Base-by-base conservation (phyloP, 2,113 vertebrate species). In the Psilopogon haemacephalus region DNA sequence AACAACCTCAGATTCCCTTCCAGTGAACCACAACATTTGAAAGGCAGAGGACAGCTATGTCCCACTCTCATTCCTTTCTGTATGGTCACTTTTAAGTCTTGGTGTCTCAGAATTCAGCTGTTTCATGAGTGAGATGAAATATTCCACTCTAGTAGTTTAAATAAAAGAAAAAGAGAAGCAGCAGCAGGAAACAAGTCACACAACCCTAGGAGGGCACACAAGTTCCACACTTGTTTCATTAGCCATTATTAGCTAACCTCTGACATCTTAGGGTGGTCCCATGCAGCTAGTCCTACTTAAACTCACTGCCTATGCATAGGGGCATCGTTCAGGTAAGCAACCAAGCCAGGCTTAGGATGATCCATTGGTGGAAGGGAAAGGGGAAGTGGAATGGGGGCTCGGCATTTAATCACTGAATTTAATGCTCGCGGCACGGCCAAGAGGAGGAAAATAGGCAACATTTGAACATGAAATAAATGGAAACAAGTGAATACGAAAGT, bases 401-500 rank as follows among this genome's bases (percentile, higher is more conserved):
- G 94, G 93, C 93, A 91, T 89, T 84, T 85, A 80, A 91, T 88
- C 78, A 11, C 82, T 68, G 94, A 85, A 62, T 88, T 95, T 85
- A 96, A 91, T 94, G 93, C 82, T 94, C 93, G 85, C 91, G 94
- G 91, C 93, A 94, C 94, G 89, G 68, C 78, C 48, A 11, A 94
- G 56, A 90, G 52, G 84, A 82, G 84, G 72, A 71, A 86, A 79
- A 85, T 78, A 92, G 91, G 91, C 94, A 96, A 56, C 64, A 96
- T 84, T 88, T 94, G 96, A 93, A 96, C 93, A 95, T 93, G 89
- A 95, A 96, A 96, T 93, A 95, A 96, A 95, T 94, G 93, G 91
- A 95, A 96, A 95, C 95, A 94, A 95, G 82, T 91, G 95, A 95
- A 95, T 93, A 89, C 93, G 94, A 96, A 96, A 96, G 95, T 95